These are phyloP conservation scores for Acleris cristana DNA, from an alignment of 2,888 invertebrate species.

Conservation along the genomic window DNA sequence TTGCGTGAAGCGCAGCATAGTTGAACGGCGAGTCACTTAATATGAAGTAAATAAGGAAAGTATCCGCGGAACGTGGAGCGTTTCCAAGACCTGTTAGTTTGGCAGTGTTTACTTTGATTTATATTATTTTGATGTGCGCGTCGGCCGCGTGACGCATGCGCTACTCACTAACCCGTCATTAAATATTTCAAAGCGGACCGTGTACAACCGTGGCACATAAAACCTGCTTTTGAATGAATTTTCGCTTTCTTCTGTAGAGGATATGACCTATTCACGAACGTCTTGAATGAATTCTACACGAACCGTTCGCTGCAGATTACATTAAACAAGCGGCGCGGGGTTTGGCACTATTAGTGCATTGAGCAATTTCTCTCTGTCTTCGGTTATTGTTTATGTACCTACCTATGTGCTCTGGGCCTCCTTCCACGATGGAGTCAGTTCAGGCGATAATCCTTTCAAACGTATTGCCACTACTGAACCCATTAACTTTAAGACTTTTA, in stretches of 20 bases:
- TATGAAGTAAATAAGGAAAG: conserved; percentile 37
- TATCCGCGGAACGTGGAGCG: conserved; percentile 46
- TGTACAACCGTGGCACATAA: conserved; percentile 7
- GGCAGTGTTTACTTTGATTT: conserved; percentile 12
- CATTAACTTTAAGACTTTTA: too few relatives aligned
- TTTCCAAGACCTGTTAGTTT: conserved; percentile 45
- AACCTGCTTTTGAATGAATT: conserved; percentile 8
- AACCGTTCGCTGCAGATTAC: too few relatives aligned
- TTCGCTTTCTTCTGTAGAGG: conserved; percentile 1
- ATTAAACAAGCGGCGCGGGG: too few relatives aligned
- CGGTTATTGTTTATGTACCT: too few relatives aligned
- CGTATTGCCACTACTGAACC: too few relatives aligned
- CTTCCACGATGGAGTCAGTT: too few relatives aligned
- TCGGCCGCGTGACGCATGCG: conserved; percentile 20
- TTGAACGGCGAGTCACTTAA: conserved; percentile 20
- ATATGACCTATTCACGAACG: conserved; percentile 1
- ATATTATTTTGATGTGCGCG: conserved; percentile 20
- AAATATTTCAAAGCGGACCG: conserved; percentile 9
- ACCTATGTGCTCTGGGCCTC: too few relatives aligned
- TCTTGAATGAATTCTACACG: too few relatives aligned
- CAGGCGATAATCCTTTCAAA: too few relatives aligned
- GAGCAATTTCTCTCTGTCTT: too few relatives aligned
- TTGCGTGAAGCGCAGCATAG: conserved; percentile 2
- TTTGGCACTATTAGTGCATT: too few relatives aligned
- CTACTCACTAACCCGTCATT: conserved; percentile 2